Evolutionary conservation across 2,888 invertebrate genomes (phyloP), one percentile per base, ranked within the genome.

Genomic region (Caenorhabditis sp.): DNA sequence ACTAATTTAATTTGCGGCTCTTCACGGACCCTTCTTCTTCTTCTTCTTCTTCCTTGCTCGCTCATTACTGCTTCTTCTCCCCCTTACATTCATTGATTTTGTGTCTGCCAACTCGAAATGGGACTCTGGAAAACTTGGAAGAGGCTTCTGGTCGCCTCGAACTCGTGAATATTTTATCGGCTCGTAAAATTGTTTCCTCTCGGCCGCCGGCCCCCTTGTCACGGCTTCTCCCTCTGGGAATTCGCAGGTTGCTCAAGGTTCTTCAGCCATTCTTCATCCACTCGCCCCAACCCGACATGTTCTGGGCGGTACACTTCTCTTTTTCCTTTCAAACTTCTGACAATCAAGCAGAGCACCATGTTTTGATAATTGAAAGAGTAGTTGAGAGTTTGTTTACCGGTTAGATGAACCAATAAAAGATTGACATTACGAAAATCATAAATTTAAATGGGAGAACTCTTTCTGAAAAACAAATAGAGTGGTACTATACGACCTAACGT

Each of bases 111-210:
- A 32, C 15, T 45, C 30, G 43, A 41, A 55, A 35, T 27, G 48
- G 27, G 13, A n/a, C n/a, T n/a, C n/a, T n/a, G 30, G 15, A 55
- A 55, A 48, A 48, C 15, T 48, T 27, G 27, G 46, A 9, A 26
- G 17, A 11, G 35, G 32, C 52, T 52, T 52, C 52, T 48, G 46
- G 26, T 48, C 27, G 26, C 11, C 46, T 27, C 32, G 52, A 59
- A 52, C 59, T 68, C 52, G 68, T 70, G 70, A 59, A 59, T 58
- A 68, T 58, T 68, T 68, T 68, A 68, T 59, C 56, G 35, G 46
- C 68, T 68, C 59, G 68, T 68, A 59, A 70, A 70, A 70, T 59
- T 70, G 70, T 70, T 58, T 68, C 68, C 66, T 4, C 22, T 17
- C 35, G 17, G 11, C 15, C 32, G 37, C 37, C 43, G 27, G 7